Base-by-base conservation (phyloP, 2,797 vertebrate species). In the Coregonus ussuriensis region DNA sequence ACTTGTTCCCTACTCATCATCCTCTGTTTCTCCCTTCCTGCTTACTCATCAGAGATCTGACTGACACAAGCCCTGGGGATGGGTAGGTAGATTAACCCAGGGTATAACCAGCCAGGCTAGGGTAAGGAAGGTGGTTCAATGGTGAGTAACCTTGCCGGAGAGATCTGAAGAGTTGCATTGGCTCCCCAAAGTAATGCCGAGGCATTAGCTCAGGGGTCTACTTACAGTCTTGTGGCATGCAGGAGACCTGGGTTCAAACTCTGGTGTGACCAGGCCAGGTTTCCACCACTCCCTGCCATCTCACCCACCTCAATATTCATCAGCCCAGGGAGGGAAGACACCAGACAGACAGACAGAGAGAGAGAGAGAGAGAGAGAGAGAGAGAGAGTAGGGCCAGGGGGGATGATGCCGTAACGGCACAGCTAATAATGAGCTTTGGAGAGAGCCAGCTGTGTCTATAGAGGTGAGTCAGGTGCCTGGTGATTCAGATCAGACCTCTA, bases 401-500 rank as follows among this genome's bases (percentile, higher is more conserved):
- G 70, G 71, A 18, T 84, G 85, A 85, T 56, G 63, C 82, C 80
- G 2, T 11, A 11, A 11, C 9, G 9, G 41, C 41, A 82, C 6
- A 72, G 6, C 72, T 73, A 69, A 75, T 79, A 82, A 86, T 84
- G 78, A 78, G 81, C 72, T 88, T 80, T 83, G 82, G 81, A 83
- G 78, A 87, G 80, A 81, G 82, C 84, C 91, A 91, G 91, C 91
- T 92, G 89, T 87, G 82, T 86, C 88, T 82, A 81, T 85, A 82
- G 84, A 84, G 77, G 86, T 92, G 89, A 92, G 83, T 91, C 88
- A 92, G 85, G 89, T 92, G 83, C 84, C 83, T n/a, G 83, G 79
- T 90, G 81, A 89, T 85, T 86, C 86, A 87, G 79, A 83, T 75
- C 75, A 77, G 41, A 11, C 41, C 41, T 70, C 85, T 74, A 47